phyloP scores from a whole-genome alignment of 2,888 invertebrate genomes.

The Lottia gigantea region DNA sequence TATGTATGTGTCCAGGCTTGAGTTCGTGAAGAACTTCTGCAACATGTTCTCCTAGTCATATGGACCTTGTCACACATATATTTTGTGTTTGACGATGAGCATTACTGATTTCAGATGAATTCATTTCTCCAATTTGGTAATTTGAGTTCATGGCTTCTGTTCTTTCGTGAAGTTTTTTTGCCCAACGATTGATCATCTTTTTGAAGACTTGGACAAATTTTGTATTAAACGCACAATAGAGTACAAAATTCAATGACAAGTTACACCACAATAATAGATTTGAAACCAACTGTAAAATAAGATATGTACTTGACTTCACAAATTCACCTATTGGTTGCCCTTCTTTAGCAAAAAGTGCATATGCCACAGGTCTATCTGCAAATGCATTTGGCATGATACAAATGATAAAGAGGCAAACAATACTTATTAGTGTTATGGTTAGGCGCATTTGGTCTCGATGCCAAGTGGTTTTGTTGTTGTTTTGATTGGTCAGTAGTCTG shows the following conservation, averaged over 20 bases:
- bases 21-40: too few species aligned
- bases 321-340: conserved; percentile 33
- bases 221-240: conserved; percentile 62
- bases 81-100: not conserved
- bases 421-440: conserved; percentile 60
- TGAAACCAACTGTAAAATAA: conserved; percentile 42
- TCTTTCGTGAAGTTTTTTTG: conserved; percentile 22
- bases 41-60: not conserved
- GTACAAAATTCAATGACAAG: conserved; percentile 61
- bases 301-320: conserved; percentile 42
- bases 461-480: conserved; percentile 50
- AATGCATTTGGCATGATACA: conserved; percentile 62
- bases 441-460: conserved; percentile 58
- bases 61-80: not conserved
- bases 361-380: conserved; percentile 54
- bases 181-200: conserved; percentile 40
- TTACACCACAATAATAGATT: conserved; percentile 60
- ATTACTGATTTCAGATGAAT: not conserved
- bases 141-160: not conserved
- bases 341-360: conserved; percentile 45
- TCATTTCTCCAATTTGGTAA: not conserved
- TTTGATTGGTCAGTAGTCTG: conserved; percentile 42
- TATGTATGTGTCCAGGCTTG: too few species aligned
- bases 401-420: conserved; percentile 58
- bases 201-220: conserved; percentile 52